Evolutionary conservation across 2,797 vertebrate species (phyloP), one percentile per base, ranked within the genome.

Genomic region (Paramormyrops hopkinsi): DNA sequence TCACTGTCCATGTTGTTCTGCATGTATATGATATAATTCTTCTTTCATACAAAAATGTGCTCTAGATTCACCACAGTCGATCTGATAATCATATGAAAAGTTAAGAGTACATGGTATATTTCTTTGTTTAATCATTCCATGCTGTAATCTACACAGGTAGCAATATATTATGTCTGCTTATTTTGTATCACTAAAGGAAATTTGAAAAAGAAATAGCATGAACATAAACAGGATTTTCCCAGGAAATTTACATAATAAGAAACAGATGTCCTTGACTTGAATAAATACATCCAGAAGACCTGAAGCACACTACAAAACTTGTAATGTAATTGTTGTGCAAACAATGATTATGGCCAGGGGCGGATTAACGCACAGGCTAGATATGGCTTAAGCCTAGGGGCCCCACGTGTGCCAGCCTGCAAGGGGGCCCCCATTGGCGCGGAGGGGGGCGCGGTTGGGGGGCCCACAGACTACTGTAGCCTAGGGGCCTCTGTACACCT

Each of bases 191-290:
- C 33, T 41, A 62, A 11, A 88, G 83, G 8, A 89, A 46, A 89
- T 17, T 48, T 44, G 37, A 33, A 54, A 33, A 76, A 19, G 53
- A 14, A 33, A 53, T 11, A 25, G 25, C 19, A 84, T 76, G 69
- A 33, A 41, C 33, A 41, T 41, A 41, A 76, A 41, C 29, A 41
- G 37, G 33, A 76, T 54, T 46, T 87, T 83, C 54, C 17, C 89
- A 76, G 83, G 53, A 86, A 62, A 88, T 88, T 51, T 65, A 7
- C 22, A 48, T 73, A 88, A 88, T 76, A 73, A 25, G 46, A 88
- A 76, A 5, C 87, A 88, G 65, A 88, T 88, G 87, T 88, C n/a
- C 44, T 88, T 88, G 4, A 73, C 62, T 88, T 88, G 44, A 88
- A 76, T 88, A 69, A 88, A 88, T 88, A 76, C 22, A 65, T 76